phyloP scores from a whole-genome alignment of 2,888 invertebrate genomes.

The Ommatoiulus sabulosus region DNA sequence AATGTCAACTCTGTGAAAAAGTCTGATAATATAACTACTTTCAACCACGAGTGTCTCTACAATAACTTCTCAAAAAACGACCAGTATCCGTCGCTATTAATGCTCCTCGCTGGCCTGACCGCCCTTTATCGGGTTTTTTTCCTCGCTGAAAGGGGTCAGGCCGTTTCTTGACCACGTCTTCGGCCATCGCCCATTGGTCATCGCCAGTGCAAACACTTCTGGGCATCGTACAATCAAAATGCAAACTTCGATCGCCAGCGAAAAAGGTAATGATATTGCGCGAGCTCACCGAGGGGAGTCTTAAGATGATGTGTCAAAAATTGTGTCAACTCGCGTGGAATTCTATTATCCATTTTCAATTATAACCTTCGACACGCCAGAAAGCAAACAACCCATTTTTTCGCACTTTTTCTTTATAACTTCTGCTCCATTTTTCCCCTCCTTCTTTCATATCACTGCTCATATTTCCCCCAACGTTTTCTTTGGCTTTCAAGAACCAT shows the following conservation, averaged over 20 bases:
- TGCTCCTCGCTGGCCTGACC: background rate
- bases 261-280: conserved; percentile 37
- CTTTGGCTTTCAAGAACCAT: conserved; percentile 27
- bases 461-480: conserved; percentile 14
- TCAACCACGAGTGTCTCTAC: background rate
- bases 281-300: background rate
- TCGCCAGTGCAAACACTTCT: background rate
- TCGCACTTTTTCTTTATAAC: conserved; percentile 29
- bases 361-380: conserved; percentile 49
- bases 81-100: background rate
- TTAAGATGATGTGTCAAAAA: conserved; percentile 41
- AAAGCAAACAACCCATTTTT: conserved; percentile 47
- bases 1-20: background rate
- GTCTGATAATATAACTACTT: background rate
- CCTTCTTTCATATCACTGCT: conserved; percentile 28
- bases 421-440: background rate
- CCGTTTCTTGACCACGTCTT: background rate
- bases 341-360: conserved; percentile 52
- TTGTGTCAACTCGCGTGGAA: conserved; percentile 50
- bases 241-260: conserved; percentile 30
- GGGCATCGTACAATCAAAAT: conserved; percentile 37
- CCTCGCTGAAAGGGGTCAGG: background rate
- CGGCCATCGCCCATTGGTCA: background rate
- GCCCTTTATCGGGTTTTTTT: background rate
- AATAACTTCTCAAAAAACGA: background rate